Conservation (phyloP, 1,140 invertebrate genomes). For the Branchinecta lynchi region DNA sequence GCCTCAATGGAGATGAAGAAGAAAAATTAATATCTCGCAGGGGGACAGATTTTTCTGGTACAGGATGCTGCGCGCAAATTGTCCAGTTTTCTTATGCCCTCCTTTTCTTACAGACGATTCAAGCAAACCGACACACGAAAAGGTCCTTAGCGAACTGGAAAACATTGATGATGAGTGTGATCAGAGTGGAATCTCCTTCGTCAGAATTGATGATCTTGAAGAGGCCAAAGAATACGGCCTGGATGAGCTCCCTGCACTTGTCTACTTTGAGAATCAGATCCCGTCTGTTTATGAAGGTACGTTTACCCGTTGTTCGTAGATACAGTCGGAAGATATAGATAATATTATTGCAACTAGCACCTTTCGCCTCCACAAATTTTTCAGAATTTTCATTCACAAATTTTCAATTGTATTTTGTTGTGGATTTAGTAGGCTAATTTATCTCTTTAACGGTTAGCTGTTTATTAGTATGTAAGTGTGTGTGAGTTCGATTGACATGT, state of each 20-base stretch:
- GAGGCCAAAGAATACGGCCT: conserved; percentile 82
- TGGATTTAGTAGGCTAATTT: no score
- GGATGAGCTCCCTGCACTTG: conserved; percentile 66
- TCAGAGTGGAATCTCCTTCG: conserved; percentile 73
- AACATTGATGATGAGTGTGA: conserved; percentile 85
- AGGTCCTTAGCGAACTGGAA: conserved; percentile 71
- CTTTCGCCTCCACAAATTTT: no score
- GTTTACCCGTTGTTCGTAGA: not conserved
- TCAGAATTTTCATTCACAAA: no score
- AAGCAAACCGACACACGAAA: conserved; percentile 70
- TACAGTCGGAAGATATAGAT: not conserved
- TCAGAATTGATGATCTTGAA: conserved; percentile 68
- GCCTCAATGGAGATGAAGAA: no score
- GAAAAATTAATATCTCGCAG: no score
- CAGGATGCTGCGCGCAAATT: no score
- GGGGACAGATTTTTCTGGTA: no score
- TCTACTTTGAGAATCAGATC: conserved; percentile 84
- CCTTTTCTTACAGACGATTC: conserved; percentile 53
- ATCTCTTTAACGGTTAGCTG: no score
- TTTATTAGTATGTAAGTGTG: no score
- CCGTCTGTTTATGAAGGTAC: conserved; percentile 69
- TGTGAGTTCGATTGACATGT: no score
- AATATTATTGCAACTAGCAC: not conserved
- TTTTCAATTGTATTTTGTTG: no score
- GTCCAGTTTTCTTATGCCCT: no score